These are phyloP conservation scores for Sebastes ruberrimus DNA, from an alignment of 2,797 vertebrate species.

Conservation along the genomic window DNA sequence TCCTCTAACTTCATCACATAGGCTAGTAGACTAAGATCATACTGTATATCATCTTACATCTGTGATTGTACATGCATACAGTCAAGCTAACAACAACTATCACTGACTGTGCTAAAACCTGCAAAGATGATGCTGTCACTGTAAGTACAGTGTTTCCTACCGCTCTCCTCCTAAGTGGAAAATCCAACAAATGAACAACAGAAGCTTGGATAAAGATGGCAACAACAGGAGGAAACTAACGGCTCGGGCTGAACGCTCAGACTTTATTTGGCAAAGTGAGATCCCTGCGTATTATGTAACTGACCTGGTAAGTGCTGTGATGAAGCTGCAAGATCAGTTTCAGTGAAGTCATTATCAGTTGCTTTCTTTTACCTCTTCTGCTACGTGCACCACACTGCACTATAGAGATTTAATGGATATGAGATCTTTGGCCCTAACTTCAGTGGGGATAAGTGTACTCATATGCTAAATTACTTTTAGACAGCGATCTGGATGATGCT, in stretches of 20 bases:
- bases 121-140: background rate
- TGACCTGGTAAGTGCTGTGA: conserved; percentile 25
- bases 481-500: conserved; percentile 54
- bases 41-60: background rate
- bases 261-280: conserved; percentile 33
- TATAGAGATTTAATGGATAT: conserved; percentile 45
- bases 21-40: background rate
- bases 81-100: background rate
- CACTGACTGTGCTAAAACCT: background rate
- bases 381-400: conserved; percentile 25
- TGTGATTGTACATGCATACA: background rate
- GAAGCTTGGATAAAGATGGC: conserved; percentile 19
- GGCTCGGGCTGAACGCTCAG: background rate
- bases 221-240: conserved; percentile 3
- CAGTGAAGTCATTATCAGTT: conserved; percentile 33
- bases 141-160: background rate
- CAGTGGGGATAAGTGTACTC: conserved; percentile 23
- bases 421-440: conserved; percentile 27
- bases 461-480: conserved; percentile 54
- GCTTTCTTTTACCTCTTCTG: conserved; percentile 39
- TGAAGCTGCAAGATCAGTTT: conserved; percentile 41
- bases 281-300: conserved; percentile 47
- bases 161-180: background rate
- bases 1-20: background rate
- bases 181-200: conserved; percentile 24